Evolutionary conservation across 2,113 vertebrate species (phyloP), one percentile per base, ranked within the genome.

Genomic region (Paramormyrops kingsleyae): DNA sequence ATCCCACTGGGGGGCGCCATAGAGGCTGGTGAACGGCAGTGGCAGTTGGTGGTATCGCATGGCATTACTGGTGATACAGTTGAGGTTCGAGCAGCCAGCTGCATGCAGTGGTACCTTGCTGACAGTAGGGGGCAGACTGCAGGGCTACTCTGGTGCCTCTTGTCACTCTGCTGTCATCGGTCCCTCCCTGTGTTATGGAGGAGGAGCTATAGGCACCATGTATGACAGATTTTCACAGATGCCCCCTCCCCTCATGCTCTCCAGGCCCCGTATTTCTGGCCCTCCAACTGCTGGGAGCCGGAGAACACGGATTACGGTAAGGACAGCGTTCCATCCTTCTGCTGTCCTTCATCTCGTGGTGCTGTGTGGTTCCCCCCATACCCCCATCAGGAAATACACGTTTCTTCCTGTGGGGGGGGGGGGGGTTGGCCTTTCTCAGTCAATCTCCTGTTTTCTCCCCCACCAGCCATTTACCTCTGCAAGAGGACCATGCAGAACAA

Each of bases 401-500:
- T n/a, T 42, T 66, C 62, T 24, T 66, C 62, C 24, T 62, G 56
- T 8, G 56, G 13, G 24, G 39, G 50, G 50, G 0, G 19, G 6
- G 66, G 27, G 66, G 13, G 3, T 19, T 19, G 35, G 15, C 74
- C 15, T 42, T 83, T 47, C 15, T 77, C 49, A 91, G 74, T 92
- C 24, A 42, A 8, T 89, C 10, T 93, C 89, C 89, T 15, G 66
- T 89, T 86, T 66, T 92, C 52, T 94, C 94, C 80, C 92, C 91
- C 93, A 91, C 4, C 92, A 99, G 98, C 98, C 93, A 99, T 99
- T 94, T 99, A 99, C 95, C 97, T 99, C 93, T 99, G 98, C 95
- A 99, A 99, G 94, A 96, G 98, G 94, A 99, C 98, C 91, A 99
- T 99, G 98, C 98, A 99, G 96, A 99, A 99, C 91, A 99, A 99